Base-by-base conservation (phyloP, 2,797 vertebrate genomes). In the Siniperca scherzeri region DNA sequence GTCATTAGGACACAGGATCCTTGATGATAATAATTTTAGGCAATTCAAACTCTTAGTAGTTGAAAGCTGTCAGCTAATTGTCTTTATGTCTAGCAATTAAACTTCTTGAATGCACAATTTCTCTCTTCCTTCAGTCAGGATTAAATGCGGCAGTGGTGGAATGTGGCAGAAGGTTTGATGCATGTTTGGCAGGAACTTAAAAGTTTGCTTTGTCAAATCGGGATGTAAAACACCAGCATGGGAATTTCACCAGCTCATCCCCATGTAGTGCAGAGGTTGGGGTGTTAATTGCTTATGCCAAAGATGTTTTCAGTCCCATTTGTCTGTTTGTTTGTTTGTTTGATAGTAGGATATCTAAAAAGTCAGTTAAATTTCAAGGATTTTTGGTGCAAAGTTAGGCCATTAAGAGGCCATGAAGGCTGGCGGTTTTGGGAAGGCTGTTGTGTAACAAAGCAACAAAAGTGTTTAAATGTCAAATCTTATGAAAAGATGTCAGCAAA, bases 141-240 rank as follows among this genome's bases (percentile, higher is more conserved):
- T 78, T 53, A 55, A 59, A 33, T 25, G 65, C 61, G 42, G 48
- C 62, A 1, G 16, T 1, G 40, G 19, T 27, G 70, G 50, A 69
- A 74, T 64, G n/a, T 42, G 40, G 33, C 25, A 14, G 42, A 36
- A 52, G 48, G 55, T 53, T 55, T 68, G 62, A 50, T 22, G 21
- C n/a, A 9, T 48, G 60, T 73, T 70, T 76, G 72, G 79, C 72
- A 65, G 9, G 4, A 25, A 53, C 21, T 25, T 59, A n/a, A 59
- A 44, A 11, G n/a, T 65, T 78, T 3, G 12, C 44, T 44, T 67
- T 65, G 64, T n/a, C 38, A 56, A 10, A 70, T 70, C 55, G 30
- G 61, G 14, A 83, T 56, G 52, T 70, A 30, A 64, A 50, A 7
- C 40, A 4, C 33, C 12, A 3, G 19, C 53, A 5, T 13, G 17